These are phyloP conservation scores for Carterocephalus palaemon DNA, from an alignment of 2,888 invertebrate species.

Conservation along the genomic window DNA sequence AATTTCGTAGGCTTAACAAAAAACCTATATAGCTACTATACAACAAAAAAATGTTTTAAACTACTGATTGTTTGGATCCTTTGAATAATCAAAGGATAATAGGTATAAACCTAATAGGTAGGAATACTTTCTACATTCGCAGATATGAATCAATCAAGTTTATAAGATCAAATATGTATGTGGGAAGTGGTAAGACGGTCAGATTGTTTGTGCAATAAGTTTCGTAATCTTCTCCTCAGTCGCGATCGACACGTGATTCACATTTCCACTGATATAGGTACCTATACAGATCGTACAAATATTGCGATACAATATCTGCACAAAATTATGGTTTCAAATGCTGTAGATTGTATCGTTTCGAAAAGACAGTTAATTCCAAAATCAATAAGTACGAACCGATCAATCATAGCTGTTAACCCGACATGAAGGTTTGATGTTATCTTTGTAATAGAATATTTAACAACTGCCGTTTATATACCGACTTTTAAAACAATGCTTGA, in stretches of 20 bases:
- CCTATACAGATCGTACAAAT: too few relatives aligned
- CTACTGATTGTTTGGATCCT: neutral
- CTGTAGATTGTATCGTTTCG: constrained; percentile 1
- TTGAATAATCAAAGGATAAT: neutral
- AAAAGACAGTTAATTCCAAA: constrained; percentile 25
- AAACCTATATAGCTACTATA: too few relatives aligned
- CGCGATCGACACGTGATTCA: constrained; percentile 32
- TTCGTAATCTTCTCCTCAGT: constrained; percentile 31
- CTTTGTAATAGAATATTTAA: constrained; percentile 65
- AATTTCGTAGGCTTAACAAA: too few relatives aligned
- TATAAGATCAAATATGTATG: constrained; percentile 29
- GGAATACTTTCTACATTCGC: constrained; percentile 4
- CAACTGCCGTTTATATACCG: constrained; percentile 43
- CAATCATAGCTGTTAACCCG: constrained; percentile 65
- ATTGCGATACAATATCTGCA: too few relatives aligned
- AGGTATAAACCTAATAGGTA: too few relatives aligned
- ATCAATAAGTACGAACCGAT: constrained; percentile 47
- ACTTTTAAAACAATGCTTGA: constrained; percentile 12
- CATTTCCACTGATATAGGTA: too few relatives aligned
- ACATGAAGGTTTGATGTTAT: constrained; percentile 58
- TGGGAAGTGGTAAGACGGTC: constrained; percentile 39
- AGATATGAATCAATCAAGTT: neutral
- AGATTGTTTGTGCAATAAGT: constrained; percentile 40
- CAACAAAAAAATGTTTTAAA: too few relatives aligned
- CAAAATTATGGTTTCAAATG: neutral